phyloP scores from a whole-genome alignment of 2,797 vertebrate genomes.

The Psittacula echo region DNA sequence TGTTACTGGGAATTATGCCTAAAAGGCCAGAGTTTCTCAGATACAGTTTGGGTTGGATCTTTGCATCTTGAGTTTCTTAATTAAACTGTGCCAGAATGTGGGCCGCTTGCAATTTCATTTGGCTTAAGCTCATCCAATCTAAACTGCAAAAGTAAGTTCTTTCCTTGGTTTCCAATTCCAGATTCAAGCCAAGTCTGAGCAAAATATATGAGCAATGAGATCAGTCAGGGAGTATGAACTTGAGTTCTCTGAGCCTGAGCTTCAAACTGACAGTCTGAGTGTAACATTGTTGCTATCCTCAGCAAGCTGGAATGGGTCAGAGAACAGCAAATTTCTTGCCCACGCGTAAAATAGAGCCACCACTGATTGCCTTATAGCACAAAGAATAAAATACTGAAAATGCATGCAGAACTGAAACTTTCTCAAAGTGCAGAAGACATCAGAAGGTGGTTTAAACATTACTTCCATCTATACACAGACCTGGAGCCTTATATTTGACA shows the following conservation, averaged over 20 bases:
- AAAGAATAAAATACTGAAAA: not conserved
- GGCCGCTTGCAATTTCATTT: conserved; percentile 60
- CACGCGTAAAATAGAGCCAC: not conserved
- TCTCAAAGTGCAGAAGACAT: not conserved
- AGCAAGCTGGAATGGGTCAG: not conserved
- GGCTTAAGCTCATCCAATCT: conserved; percentile 41
- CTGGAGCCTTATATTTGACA: not conserved
- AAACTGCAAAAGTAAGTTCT: conserved; percentile 22
- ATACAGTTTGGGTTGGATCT: not conserved
- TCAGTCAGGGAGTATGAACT: not conserved
- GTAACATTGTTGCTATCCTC: not conserved
- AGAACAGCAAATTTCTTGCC: not conserved
- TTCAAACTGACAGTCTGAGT: not conserved
- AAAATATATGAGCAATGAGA: conserved; percentile 16
- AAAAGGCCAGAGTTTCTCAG: conserved; percentile 37
- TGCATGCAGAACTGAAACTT: not conserved
- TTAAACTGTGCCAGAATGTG: conserved; percentile 35
- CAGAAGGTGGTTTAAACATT: not conserved
- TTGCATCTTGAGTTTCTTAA: conserved; percentile 36
- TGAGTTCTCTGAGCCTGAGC: not conserved
- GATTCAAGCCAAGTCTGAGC: conserved; percentile 53
- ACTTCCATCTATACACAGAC: not conserved
- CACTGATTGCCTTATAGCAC: not conserved
- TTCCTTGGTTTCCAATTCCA: conserved; percentile 21
- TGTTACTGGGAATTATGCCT: conserved; percentile 63